These are phyloP conservation scores for Coecobrya sp. DNA, from an alignment of 2,888 invertebrate genomes.

Conservation along the genomic window DNA sequence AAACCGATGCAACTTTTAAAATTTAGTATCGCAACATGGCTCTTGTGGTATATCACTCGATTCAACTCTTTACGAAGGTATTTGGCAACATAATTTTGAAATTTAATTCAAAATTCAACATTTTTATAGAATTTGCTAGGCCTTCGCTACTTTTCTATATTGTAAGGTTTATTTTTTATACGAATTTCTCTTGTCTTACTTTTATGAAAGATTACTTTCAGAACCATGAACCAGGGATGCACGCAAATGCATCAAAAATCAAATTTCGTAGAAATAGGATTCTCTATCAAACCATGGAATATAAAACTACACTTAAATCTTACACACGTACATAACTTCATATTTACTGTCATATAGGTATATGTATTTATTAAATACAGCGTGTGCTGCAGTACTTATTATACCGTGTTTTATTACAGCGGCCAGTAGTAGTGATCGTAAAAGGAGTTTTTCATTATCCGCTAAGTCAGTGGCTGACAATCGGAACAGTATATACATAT, in stretches of 20 bases:
- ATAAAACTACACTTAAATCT: not conserved
- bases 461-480: not conserved
- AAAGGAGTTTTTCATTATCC: slow-evolving; percentile 28
- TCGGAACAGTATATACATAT: not conserved
- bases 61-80: too few relatives aligned
- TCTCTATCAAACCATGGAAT: not conserved
- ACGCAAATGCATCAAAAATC: slow-evolving; percentile 39
- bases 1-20: too few relatives aligned
- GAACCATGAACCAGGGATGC: not conserved
- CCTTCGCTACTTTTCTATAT: too few relatives aligned
- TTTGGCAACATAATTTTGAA: too few relatives aligned
- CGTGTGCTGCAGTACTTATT: too few relatives aligned
- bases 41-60: too few relatives aligned
- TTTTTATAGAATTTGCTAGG: too few relatives aligned
- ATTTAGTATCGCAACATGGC: too few relatives aligned
- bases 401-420: slow-evolving; percentile 4
- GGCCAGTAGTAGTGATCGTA: slow-evolving; percentile 27
- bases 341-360: not conserved
- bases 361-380: too few relatives aligned
- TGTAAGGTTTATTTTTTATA: too few relatives aligned
- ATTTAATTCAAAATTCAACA: too few relatives aligned
- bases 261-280: slow-evolving; percentile 12
- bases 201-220: slow-evolving; percentile 5
- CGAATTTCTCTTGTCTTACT: not conserved
- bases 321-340: not conserved